Base-by-base conservation (phyloP, 2,888 invertebrate species). In the Chelonus formosanus region DNA sequence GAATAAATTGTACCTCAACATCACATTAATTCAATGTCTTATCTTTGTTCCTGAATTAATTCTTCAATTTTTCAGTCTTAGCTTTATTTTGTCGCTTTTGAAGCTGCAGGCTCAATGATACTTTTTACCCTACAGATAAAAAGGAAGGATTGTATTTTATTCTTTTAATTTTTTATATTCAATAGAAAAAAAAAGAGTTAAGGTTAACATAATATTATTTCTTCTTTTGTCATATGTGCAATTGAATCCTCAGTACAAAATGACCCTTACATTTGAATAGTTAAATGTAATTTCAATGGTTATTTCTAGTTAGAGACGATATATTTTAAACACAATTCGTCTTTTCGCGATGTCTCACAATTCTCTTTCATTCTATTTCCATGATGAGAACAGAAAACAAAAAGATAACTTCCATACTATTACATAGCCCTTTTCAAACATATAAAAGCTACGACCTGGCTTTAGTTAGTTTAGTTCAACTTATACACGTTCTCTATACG, bases 391-490 rank as follows among this genome's bases (percentile, higher is more conserved):
- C 31, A 56, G 10, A 57, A 40, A 32, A 5, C 43, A 57, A 57
- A 57, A 44, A 57, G 44, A 8, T 44, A 44, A 57, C 44, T 57
- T 32, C 32, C 6, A 31, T 32, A 32, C 32, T 52, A 52, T 52
- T 52, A 52, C 34, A 52, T 52, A 5, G 7, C 52, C 52, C 52
- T 52, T 34, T 52, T 40, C 31, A 57, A 5, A 32, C 20, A 44
- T 31, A 57, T 8, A 57, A 32, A 57, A 31, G 32, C 57, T 40
- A 52, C 20, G 8, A 32, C 31, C 7, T 20, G 52, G 52, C 20
- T 52, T 52, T 52, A 52, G 52, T 52, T 52, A 52, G 52, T 52
- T 52, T 31, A 57, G 57, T 57, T 57, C 40, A 44, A 57, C 44
- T 57, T 57, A 44, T 43, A 31, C 57, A 43, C n/a, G 36, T 55